Percentiles rank a stretch among this genome's conserved stretches.
Evolutionary conservation across 2,888 invertebrate species (phyloP).

Genomic region (Dryobota labecula): DNA sequence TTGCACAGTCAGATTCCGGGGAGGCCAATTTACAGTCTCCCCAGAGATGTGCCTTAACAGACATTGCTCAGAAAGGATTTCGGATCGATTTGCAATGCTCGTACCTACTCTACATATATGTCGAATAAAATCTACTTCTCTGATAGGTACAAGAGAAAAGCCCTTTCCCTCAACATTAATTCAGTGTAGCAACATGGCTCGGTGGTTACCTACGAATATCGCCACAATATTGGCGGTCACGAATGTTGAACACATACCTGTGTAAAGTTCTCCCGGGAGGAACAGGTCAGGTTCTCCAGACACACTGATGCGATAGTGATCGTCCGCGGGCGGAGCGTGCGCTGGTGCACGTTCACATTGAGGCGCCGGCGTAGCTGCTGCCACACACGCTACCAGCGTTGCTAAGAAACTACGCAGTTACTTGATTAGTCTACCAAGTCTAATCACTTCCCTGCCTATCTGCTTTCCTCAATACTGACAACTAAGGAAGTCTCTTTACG

Average conservation of each 20-base stretch:
- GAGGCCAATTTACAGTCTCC: no score
- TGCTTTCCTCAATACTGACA: not conserved
- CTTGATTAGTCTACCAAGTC: not conserved
- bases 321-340: slow-evolving; percentile 91
- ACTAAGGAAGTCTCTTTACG: not conserved
- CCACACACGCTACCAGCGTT: slow-evolving; percentile 16
- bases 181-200: not conserved
- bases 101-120: no score
- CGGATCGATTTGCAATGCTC: no score
- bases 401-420: slow-evolving; percentile 27
- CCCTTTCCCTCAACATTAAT: not conserved
- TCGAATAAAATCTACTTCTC: no score
- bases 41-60: no score
- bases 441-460: not conserved
- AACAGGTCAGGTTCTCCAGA: slow-evolving; percentile 94
- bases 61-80: no score
- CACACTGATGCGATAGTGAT: slow-evolving; percentile 93
- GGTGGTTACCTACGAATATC: not conserved
- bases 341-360: slow-evolving; percentile 80
- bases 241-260: slow-evolving; percentile 88
- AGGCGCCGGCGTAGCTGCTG: slow-evolving; percentile 17
- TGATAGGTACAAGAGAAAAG: no score
- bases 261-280: slow-evolving; percentile 94
- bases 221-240: not conserved
- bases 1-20: no score